Base-by-base conservation (phyloP, 2,797 vertebrate genomes). In the Sebastes flavidus region DNA sequence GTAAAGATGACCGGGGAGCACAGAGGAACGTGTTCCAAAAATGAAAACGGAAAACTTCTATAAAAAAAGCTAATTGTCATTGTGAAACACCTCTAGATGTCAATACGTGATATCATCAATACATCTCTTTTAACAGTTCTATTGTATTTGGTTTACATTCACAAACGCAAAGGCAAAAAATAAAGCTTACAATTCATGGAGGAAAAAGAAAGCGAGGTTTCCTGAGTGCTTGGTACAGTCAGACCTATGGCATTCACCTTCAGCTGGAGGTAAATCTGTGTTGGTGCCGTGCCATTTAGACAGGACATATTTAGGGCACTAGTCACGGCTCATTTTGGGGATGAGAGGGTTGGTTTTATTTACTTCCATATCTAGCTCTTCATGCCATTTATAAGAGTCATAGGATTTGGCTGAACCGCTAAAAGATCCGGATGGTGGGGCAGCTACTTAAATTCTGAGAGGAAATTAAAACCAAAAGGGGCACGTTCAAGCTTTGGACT, bases 141-240 rank as follows among this genome's bases (percentile, higher is more conserved):
- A 27, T 24, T 76, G 30, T 65, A 42, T 58, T 62, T 36, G 22
- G 56, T 77, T 87, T 82, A 91, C 82, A 88, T 90, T 91, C 88
- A 85, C 68, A 72, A 80, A 88, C 14, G 34, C 72, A 27, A 86
- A 89, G 65, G 82, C 81, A 38, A 38, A 38, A 84, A 82, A 83
- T 54, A 62, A 77, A 76, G 42, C 49, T 72, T 80, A 75, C 14
- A 65, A 72, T 74, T 65, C 38, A 46, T 52, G 18, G 20, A 42
- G 60, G 3, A 29, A 46, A 66, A 59, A 73, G 22, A 38, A 38
- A n/a, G n/a, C 11, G 22, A 78, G 72, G 77, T 65, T 93, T 93
- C 92, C 91, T 92, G 91, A 94, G 91, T 85, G 80, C 87, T 84
- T 62, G 49, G 82, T 77, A 89, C 88, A 93, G 93, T 94, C 94